Evolutionary conservation across 2,888 invertebrate genomes (phyloP).

Genomic region (Gonocerus acuteangulatus): DNA sequence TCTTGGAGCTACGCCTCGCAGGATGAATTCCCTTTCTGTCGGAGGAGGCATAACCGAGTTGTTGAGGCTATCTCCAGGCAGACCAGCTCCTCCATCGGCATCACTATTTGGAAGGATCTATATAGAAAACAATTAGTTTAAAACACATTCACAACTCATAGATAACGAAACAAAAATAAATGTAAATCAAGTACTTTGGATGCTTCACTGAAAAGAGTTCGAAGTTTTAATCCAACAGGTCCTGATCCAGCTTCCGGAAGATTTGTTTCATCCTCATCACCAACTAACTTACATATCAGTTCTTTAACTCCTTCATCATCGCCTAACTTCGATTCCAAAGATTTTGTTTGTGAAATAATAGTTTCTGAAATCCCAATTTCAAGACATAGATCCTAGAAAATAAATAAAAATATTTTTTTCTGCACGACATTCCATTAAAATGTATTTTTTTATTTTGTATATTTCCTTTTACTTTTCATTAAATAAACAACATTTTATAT

Average conservation of each 20-base stretch:
- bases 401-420: background rate
- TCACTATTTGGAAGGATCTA: conserved; percentile 33
- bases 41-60: conserved; percentile 46
- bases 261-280: conserved; percentile 51
- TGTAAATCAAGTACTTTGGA: conserved; percentile 45
- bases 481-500: too few relatives aligned
- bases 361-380: conserved; percentile 49
- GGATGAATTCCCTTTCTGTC: conserved; percentile 57
- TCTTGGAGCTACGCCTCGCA: conserved; percentile 52
- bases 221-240: conserved; percentile 50
- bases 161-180: too few relatives aligned
- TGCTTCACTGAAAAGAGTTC: conserved; percentile 50
- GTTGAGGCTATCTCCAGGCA: conserved; percentile 38
- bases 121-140: too few relatives aligned
- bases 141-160: background rate
- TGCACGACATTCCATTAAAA: too few relatives aligned
- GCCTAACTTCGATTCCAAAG: conserved; percentile 50
- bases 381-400: conserved; percentile 44
- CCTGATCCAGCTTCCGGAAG: conserved; percentile 52
- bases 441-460: too few relatives aligned
- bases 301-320: conserved; percentile 42
- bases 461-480: too few relatives aligned
- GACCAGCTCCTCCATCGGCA: conserved; percentile 40
- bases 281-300: conserved; percentile 46
- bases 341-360: conserved; percentile 49